Base-by-base conservation (phyloP, 2,888 invertebrate species). In the Hipparchia sbordonii region DNA sequence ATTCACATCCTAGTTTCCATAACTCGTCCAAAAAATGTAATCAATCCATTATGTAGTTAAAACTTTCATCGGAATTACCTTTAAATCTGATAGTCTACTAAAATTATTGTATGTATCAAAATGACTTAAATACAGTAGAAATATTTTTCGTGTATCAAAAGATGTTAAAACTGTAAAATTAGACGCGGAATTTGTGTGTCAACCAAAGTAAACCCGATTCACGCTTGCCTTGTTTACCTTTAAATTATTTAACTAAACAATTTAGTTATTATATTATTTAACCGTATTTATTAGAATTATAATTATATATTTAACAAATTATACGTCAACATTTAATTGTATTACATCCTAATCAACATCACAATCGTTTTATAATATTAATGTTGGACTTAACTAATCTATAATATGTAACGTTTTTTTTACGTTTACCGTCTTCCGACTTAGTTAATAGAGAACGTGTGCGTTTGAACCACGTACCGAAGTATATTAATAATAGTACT, bases 391-490 rank as follows among this genome's bases (percentile, higher is more conserved):
- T 90, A 89, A 84, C 85, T 86, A 86, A 77, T 78, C 84, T 83
- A 84, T 59, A 84, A 39, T 82, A 81, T 51, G 69, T 85, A 85
- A 83, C 83, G 82, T 84, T 82, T 84, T 79, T 80, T 80, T 80
- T 82, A 85, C 82, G 82, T 90, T 90, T 89, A 89, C 85, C 86
- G 90, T 90, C 90, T 88, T 86, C 81, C 88, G 89, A 89, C 90
- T 87, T 82, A 83, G 78, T 86, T 84, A 82, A 82, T 78, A 83
- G 81, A 84, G 86, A 39, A 87, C 92, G 90, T 93, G 93, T 93
- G 93, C 93, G 93, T 89, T 91, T 91, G 85, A 88, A 89, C 86
- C 91, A 89, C 93, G 88, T 89, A 83, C 85, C 84, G 82, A 85
- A 81, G 63, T 75, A 75, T 70, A 63, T 71, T 70, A 51, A 59